Evolutionary conservation across 1,140 invertebrate species (phyloP).

Genomic region (Danaus plexippus): DNA sequence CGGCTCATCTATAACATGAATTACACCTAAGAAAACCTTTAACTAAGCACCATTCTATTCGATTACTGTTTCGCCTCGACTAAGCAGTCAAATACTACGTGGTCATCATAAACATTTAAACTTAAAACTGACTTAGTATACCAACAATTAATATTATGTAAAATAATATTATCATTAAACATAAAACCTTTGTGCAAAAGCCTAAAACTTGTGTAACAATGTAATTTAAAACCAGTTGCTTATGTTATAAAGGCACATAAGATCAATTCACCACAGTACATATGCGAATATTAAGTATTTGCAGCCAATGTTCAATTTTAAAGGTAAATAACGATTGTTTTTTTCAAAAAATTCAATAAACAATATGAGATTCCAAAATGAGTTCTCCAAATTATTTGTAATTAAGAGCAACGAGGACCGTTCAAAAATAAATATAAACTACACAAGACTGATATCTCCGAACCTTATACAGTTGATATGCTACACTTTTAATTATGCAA

Average conservation of each 20-base stretch:
- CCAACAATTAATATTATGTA: slow-evolving; percentile 47
- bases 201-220: slow-evolving; percentile 56
- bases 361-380: too few species aligned
- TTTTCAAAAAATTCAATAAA: too few species aligned
- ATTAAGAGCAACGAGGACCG: too few species aligned
- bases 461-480: too few species aligned
- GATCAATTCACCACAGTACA: slow-evolving; percentile 50
- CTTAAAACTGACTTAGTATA: slow-evolving; percentile 56
- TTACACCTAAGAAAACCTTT: slow-evolving; percentile 59
- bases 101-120: slow-evolving; percentile 55
- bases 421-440: too few species aligned
- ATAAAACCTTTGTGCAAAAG: slow-evolving; percentile 65
- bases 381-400: too few species aligned
- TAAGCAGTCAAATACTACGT: slow-evolving; percentile 61
- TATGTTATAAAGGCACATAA: slow-evolving; percentile 67
- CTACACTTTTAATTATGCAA: too few species aligned
- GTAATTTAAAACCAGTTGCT: slow-evolving; percentile 63
- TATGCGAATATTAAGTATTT: too few species aligned
- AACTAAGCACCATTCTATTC: slow-evolving; percentile 71
- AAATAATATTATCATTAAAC: slow-evolving; percentile 47
- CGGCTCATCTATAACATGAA: slow-evolving; percentile 47
- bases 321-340: too few species aligned
- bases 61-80: slow-evolving; percentile 62
- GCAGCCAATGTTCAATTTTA: too few species aligned
- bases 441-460: too few species aligned